Conservation (phyloP, 2,797 vertebrate species). For the Hydrolagus colliei region DNA sequence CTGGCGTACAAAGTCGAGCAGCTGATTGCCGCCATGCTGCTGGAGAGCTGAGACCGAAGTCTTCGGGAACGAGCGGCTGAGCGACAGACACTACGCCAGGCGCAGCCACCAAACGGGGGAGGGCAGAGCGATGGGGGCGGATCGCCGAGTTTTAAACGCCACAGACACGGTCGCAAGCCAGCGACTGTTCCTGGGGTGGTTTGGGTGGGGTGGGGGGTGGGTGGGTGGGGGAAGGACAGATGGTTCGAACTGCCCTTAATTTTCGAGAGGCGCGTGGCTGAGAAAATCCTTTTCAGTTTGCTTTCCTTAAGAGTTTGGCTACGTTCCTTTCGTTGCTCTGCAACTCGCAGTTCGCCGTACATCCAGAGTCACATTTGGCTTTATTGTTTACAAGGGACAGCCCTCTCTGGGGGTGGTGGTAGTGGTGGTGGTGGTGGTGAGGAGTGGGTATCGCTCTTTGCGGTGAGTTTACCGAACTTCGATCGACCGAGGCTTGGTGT, state of each 20-base stretch:
- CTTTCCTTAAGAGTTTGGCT: not conserved
- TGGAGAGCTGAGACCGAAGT: slow-evolving; percentile 77
- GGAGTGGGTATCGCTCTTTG: not conserved
- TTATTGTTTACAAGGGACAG: not conserved
- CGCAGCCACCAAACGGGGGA: not conserved
- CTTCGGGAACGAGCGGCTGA: not conserved
- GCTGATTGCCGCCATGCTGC: slow-evolving; percentile 86
- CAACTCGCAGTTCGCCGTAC: not conserved
- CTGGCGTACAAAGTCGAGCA: slow-evolving; percentile 93
- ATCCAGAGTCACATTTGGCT: not conserved
- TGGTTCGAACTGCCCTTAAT: too few relatives aligned
- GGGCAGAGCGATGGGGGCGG: not conserved
- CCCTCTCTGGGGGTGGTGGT: not conserved
- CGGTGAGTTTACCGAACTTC: not conserved
- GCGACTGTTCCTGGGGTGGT: not conserved
- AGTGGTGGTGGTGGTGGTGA: too few relatives aligned
- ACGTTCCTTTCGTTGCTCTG: not conserved
- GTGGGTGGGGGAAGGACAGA: too few relatives aligned
- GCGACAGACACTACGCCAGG: not conserved
- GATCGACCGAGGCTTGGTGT: not conserved
- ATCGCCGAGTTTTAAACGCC: not conserved
- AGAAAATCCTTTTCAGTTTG: not conserved
- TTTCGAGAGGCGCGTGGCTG: too few relatives aligned
- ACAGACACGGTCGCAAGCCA: not conserved
- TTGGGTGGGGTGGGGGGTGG: not conserved